phyloP scores from a whole-genome alignment of 2,113 vertebrate genomes.

The Aleadryas rufinucha region DNA sequence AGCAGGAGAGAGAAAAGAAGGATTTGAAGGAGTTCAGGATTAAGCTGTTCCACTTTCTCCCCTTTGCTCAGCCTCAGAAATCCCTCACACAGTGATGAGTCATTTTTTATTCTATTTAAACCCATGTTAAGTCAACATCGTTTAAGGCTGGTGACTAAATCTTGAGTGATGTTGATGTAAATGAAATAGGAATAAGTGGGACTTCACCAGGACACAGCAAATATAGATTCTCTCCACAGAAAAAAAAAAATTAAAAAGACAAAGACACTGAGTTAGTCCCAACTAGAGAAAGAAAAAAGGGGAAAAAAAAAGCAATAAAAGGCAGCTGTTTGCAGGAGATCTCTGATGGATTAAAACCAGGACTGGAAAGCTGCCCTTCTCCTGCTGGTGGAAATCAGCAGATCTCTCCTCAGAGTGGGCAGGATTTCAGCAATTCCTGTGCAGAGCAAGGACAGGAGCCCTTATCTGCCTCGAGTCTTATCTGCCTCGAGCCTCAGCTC shows the following conservation, averaged over 20 bases:
- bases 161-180: neutral
- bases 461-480: neutral
- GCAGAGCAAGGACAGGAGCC: neutral
- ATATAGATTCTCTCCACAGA: neutral
- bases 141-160: neutral
- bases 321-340: constrained; percentile 33
- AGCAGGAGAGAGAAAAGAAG: neutral
- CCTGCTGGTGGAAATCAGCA: neutral
- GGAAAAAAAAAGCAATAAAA: neutral
- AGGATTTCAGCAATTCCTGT: neutral
- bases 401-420: neutral
- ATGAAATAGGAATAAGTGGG: neutral
- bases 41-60: neutral
- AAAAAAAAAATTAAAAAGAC: neutral
- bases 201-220: neutral
- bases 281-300: neutral
- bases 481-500: neutral
- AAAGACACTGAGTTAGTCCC: neutral
- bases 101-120: neutral
- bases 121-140: neutral
- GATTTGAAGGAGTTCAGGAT: neutral
- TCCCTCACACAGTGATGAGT: neutral
- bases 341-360: neutral
- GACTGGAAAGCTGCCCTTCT: neutral
- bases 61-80: neutral